Evolutionary conservation across 2,113 vertebrate species (phyloP), one percentile per base, ranked within the genome.

Genomic region (Xiphorhynchus elegans): DNA sequence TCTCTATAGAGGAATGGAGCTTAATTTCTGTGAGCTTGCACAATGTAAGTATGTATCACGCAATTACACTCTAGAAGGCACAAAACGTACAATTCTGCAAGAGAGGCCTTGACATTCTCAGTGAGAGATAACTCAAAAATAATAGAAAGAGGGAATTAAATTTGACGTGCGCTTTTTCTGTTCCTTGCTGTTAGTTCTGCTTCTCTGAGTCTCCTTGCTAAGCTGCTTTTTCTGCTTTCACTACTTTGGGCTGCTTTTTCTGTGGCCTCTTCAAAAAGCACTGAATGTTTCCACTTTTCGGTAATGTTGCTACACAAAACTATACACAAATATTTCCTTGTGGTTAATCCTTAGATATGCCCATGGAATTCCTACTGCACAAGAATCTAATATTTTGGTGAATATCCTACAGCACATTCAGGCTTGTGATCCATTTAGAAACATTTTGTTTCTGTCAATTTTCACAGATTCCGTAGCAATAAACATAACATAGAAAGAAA

Each of bases 131-230:
- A 93, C 52, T 72, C 35, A 89, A 64, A 93, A 94, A 90, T 87
- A 94, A 94, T 21, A 91, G 86, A 68, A 93, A 90, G 63, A 52
- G 52, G 42, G 96, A 95, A 96, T 89, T 91, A 85, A 93, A 83
- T 80, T 13, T 90, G 93, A 97, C 7, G 0, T 85, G 68, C 4
- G 31, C 42, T 55, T 64, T n/a, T 84, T 46, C 75, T 91, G 89
- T 17, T 93, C 72, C 78, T 72, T 53, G 62, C 81, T 87, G 93
- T 91, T 89, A 91, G 84, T 89, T 96, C 93, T 97, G 95, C 94
- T 89, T 87, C 87, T 59, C 70, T 67, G 89, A 73, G 64, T 62
- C 74, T 82, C 5, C 2, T 17, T 42, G 70, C 81, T 91, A 87
- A 79, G 77, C 87, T 87, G 84, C 60, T 83, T 92, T 90, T 90